These are phyloP conservation scores for Lagopus leucura DNA, from an alignment of 2,113 vertebrate genomes.

Conservation along the genomic window DNA sequence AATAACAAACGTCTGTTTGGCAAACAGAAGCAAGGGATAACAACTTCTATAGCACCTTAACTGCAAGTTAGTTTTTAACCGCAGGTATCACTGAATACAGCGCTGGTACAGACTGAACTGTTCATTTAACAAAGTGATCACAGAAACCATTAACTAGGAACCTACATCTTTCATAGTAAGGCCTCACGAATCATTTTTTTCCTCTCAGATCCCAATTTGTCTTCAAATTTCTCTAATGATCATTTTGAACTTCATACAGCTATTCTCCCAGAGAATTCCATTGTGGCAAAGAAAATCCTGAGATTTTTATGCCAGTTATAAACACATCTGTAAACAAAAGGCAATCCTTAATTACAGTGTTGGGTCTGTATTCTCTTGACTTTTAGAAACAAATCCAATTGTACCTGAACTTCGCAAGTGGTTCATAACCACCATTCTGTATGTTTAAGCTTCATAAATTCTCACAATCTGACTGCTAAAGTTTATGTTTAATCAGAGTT, in stretches of 20 bases:
- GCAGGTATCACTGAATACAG: neutral
- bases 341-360: neutral
- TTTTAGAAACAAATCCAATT: neutral
- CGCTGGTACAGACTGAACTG: conserved; percentile 63
- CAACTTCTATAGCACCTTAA: conserved; percentile 58
- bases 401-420: neutral
- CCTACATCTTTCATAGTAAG: neutral
- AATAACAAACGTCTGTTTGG: neutral
- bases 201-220: neutral
- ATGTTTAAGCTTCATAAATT: neutral
- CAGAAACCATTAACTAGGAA: conserved; percentile 29
- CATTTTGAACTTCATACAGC: conserved; percentile 19
- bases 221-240: neutral
- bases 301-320: neutral
- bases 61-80: conserved; percentile 45
- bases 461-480: neutral
- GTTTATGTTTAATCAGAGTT: neutral
- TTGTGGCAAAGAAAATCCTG: neutral
- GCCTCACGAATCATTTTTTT: neutral
- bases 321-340: neutral
- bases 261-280: conserved; percentile 4
- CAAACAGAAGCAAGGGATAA: conserved; percentile 54
- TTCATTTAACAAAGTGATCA: conserved; percentile 63
- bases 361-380: neutral
- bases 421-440: neutral